Percentiles rank a stretch among this genome's conserved stretches.
Evolutionary conservation across 2,888 invertebrate species (phyloP).

Genomic region (Conops quadrifasciatus): DNA sequence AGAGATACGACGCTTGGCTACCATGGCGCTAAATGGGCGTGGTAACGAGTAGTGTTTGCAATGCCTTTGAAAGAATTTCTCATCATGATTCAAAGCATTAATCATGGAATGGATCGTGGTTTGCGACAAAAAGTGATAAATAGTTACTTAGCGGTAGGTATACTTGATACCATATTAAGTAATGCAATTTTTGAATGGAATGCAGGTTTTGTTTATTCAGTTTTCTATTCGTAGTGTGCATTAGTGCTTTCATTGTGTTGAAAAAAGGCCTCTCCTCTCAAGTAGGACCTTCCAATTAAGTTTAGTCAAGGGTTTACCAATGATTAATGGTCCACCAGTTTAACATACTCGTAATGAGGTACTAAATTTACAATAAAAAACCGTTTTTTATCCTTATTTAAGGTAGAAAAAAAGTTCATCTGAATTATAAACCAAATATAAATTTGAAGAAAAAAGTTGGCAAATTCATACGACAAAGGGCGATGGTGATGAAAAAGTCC

Average conservation of each 20-base stretch:
- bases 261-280: no score
- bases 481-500: no score
- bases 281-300: no score
- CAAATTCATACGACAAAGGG: no score
- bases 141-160: conserved; percentile 46
- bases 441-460: no score
- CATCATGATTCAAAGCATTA: conserved; percentile 62
- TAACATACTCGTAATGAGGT: no score
- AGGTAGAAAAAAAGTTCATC: no score
- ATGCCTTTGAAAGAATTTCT: conserved; percentile 52
- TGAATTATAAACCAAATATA: no score
- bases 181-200: conserved; percentile 47
- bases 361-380: no score
- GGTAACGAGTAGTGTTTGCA: neutral
- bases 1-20: neutral
- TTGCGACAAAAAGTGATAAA: conserved; percentile 54
- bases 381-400: no score
- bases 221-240: conserved; percentile 21
- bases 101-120: conserved; percentile 49
- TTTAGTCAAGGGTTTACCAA: no score
- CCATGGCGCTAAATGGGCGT: neutral
- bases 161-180: conserved; percentile 26
- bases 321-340: no score
- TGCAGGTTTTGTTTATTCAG: neutral
- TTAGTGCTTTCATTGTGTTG: conserved; percentile 24